Evolutionary conservation across 2,113 vertebrate species (phyloP).

Genomic region (Prietella phreatophila): DNA sequence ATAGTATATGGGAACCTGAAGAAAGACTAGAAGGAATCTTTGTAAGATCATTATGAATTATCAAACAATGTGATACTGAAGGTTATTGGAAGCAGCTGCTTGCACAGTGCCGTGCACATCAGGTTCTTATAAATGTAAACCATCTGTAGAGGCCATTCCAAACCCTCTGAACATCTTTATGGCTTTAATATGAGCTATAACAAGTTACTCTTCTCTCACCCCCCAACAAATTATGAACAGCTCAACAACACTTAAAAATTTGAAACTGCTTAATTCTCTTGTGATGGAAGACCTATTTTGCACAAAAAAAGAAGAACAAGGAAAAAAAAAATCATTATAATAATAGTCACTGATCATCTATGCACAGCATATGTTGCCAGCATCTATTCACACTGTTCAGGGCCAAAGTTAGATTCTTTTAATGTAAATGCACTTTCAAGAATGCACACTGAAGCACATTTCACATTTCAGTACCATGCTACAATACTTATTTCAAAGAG

Average conservation of each 20-base stretch:
- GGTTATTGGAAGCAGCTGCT: conserved; percentile 59
- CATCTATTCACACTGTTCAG: not conserved
- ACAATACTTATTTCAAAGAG: not conserved
- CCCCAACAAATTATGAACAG: conserved; percentile 30
- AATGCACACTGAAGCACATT: not conserved
- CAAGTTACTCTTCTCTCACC: conserved; percentile 44
- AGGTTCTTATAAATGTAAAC: conserved; percentile 62
- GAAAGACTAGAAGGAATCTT: conserved; percentile 43
- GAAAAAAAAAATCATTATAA: not conserved
- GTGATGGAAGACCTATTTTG: not conserved
- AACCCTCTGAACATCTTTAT: conserved; percentile 52
- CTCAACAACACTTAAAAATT: conserved; percentile 21
- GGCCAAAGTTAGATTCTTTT: not conserved
- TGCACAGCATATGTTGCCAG: not conserved
- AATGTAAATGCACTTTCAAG: not conserved
- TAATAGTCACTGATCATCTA: not conserved
- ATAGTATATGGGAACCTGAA: conserved; percentile 45
- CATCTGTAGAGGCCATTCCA: conserved; percentile 52
- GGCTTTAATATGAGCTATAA: conserved; percentile 53
- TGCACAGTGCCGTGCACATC: conserved; percentile 56
- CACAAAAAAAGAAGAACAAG: not conserved
- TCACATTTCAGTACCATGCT: not conserved
- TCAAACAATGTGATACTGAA: conserved; percentile 60
- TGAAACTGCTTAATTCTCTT: conserved; percentile 9
- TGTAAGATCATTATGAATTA: conserved; percentile 58